Conservation (phyloP, 1,140 invertebrate species). For the Pteromalus puparum region DNA sequence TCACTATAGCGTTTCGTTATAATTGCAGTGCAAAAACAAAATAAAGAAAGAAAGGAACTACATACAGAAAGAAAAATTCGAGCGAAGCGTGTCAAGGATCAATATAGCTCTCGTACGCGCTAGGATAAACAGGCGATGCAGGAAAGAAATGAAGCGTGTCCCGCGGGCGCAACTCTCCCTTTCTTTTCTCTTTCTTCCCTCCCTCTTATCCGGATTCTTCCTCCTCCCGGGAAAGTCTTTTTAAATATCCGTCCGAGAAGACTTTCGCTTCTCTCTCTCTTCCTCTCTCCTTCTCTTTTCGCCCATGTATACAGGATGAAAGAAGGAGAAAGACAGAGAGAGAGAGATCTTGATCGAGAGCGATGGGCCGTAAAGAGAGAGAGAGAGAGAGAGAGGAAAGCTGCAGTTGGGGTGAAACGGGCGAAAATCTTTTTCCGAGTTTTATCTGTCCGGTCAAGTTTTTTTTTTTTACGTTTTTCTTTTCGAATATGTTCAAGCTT, state of each 20-base stretch:
- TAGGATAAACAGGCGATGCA: slow-evolving; percentile 36
- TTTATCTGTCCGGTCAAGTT: neutral
- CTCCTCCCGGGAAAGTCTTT: neutral
- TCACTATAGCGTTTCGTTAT: no score
- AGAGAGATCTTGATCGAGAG: slow-evolving; percentile 32
- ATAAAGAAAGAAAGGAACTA: neutral
- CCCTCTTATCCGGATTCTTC: neutral
- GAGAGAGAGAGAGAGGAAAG: slow-evolving; percentile 10
- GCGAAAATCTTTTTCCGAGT: neutral
- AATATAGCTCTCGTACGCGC: slow-evolving; percentile 30
- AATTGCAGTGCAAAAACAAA: no score
- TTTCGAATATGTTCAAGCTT: no score
- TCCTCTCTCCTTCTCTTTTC: slow-evolving; percentile 37
- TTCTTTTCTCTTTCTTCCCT: slow-evolving; percentile 1
- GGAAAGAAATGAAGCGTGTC: slow-evolving; percentile 47
- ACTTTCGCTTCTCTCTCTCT: slow-evolving; percentile 7
- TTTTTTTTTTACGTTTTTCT: neutral
- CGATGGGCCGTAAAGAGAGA: slow-evolving; percentile 37
- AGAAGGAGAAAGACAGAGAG: neutral
- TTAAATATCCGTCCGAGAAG: slow-evolving; percentile 25
- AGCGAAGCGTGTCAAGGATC: slow-evolving; percentile 30
- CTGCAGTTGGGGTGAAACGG: neutral
- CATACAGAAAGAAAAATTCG: slow-evolving; percentile 20
- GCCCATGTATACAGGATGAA: neutral
- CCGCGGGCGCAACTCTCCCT: slow-evolving; percentile 34